Base-by-base conservation (phyloP, 2,113 vertebrate species). In the Tyrannus savana region DNA sequence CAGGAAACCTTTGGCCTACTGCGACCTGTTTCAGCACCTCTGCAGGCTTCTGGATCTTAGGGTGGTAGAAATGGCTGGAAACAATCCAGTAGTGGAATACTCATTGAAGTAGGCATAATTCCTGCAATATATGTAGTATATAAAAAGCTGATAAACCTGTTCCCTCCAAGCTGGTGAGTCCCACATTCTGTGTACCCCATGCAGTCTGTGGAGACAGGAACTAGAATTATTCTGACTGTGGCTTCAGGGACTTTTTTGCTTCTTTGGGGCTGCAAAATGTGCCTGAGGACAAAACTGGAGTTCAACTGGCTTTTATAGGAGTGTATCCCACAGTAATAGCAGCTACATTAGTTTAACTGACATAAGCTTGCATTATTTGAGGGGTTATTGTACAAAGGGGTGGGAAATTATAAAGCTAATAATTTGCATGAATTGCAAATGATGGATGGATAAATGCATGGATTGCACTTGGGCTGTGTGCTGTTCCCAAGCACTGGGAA, bases 401-500 rank as follows among this genome's bases (percentile, higher is more conserved):
- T 72, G 41, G 11, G 46, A 89, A 68, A 73, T 19, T 72, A 19
- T 33, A 25, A 66, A 94, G 35, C 7, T 21, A 62, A 25, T 14
- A 12, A 62, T 41, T 22, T 41, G 11, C 25, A 28, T 19, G 19
- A 30, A 31, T 80, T 16, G 11, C 9, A 50, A 50, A 27, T 27
- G 24, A 27, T 27, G 49, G 49, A 9, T 27, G 49, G 49, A 50
- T 27, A 50, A 50, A 27, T 41, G 8, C 30, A 35, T 23, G 23
- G n/a, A 27, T 75, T 16, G 11, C 14, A 14, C 31, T 64, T 64
- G 5, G 39, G 31, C 44, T 71, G 17, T 30, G 31, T n/a, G 31
- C 42, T 41, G 3, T 44, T 69, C 23, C 27, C 3, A 7, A 46
- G 37, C 44, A 28, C 9, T 0, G 2, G 35, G 6, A 11, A 7